These are phyloP conservation scores for Stenchaetothrips biformis DNA, from an alignment of 2,888 invertebrate genomes.

Conservation along the genomic window DNA sequence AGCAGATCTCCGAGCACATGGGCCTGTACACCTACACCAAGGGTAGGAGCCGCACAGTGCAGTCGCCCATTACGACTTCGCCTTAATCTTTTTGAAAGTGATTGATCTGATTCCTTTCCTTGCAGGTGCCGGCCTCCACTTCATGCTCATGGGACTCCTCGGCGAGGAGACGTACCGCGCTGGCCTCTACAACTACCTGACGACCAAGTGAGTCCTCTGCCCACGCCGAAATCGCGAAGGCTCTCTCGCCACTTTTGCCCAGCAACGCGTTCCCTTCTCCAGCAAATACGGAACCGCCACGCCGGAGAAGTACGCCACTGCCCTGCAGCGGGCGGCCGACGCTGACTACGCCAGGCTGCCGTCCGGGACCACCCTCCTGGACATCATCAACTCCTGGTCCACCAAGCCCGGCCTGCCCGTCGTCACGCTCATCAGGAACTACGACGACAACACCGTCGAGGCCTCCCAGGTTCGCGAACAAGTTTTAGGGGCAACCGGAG, in stretches of 20 bases:
- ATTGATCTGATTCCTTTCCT: constrained; percentile 27
- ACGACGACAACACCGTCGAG: background rate
- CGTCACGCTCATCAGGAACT: background rate
- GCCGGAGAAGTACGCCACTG: background rate
- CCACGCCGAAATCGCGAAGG: background rate
- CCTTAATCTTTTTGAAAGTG: background rate
- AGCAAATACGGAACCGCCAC: background rate
- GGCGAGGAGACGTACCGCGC: constrained; percentile 56
- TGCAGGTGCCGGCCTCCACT: constrained; percentile 60
- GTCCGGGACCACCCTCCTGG: background rate
- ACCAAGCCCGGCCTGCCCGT: background rate
- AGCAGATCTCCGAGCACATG: background rate
- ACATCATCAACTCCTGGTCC: constrained; percentile 1
- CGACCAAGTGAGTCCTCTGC: constrained; percentile 37
- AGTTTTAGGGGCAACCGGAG: no score
- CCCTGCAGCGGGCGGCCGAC: constrained; percentile 1
- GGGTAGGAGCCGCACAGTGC: background rate
- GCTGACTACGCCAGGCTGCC: background rate
- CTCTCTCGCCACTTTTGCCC: background rate
- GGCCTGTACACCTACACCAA: background rate
- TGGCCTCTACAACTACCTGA: constrained; percentile 52
- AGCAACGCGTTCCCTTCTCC: background rate
- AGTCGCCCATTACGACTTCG: background rate
- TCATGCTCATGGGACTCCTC: constrained; percentile 67
- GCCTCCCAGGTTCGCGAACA: background rate